These are phyloP conservation scores for Cossypha dichroa DNA, from an alignment of 2,797 vertebrate genomes.

Conservation along the genomic window DNA sequence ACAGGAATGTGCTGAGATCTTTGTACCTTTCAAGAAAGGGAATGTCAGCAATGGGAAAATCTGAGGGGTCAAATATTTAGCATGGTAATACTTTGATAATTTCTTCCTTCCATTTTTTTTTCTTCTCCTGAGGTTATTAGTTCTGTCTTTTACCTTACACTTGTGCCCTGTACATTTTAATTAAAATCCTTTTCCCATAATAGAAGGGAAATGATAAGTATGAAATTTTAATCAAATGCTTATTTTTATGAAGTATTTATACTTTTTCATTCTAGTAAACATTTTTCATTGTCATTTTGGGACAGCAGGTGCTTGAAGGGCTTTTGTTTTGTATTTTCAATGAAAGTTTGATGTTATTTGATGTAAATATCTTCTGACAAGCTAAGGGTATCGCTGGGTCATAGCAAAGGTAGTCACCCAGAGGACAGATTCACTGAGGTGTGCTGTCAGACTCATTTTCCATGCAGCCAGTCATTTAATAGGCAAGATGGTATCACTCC, in stretches of 20 bases:
- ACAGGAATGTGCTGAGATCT: not conserved
- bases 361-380: slow-evolving; percentile 49
- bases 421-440: not conserved
- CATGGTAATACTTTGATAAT: not conserved
- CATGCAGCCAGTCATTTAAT: not conserved
- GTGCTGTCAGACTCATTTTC: not conserved
- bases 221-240: slow-evolving; percentile 52
- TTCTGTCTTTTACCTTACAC: slow-evolving; percentile 5
- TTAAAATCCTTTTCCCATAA: slow-evolving; percentile 20
- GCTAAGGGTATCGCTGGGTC: not conserved
- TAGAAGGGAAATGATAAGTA: slow-evolving; percentile 1
- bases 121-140: not conserved
- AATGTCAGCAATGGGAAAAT: not conserved
- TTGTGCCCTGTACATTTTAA: slow-evolving; percentile 29
- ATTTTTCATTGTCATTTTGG: slow-evolving; percentile 13
- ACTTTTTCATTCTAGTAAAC: not conserved
- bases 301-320: slow-evolving; percentile 8
- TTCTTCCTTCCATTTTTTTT: not conserved
- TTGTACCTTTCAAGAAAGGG: not conserved
- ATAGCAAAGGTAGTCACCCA: slow-evolving; percentile 42
- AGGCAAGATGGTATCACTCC: not conserved
- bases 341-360: slow-evolving; percentile 13
- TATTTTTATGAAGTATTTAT: slow-evolving; percentile 59
- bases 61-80: not conserved
- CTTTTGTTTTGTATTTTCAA: slow-evolving; percentile 16